These are phyloP conservation scores for Coelopa pilipes DNA, from an alignment of 2,888 invertebrate species.

Conservation along the genomic window DNA sequence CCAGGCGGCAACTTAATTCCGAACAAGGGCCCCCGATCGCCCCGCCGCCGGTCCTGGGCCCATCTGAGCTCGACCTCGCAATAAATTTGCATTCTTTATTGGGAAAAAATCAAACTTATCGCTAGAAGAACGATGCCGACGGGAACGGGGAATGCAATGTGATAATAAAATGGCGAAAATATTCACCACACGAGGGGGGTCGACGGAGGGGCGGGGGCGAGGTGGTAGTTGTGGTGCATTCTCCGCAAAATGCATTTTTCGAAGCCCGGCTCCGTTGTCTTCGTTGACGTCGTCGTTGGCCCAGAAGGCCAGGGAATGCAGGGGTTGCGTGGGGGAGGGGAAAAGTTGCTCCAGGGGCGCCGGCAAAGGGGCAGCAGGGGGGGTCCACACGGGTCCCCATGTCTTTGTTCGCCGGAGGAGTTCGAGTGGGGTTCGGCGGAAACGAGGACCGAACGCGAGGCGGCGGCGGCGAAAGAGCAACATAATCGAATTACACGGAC, in stretches of 20 bases:
- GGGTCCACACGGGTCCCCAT: too few species aligned
- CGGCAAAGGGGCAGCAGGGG: too few species aligned
- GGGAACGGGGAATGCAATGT: neutral
- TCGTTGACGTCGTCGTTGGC: neutral
- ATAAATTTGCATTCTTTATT: constrained; percentile 24
- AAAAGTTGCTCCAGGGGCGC: too few species aligned
- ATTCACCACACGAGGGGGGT: neutral
- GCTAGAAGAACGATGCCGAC: constrained; percentile 6
- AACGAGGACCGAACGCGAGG: neutral
- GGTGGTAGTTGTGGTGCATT: neutral
- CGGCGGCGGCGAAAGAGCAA: neutral
- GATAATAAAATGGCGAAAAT: neutral
- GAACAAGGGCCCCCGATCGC: neutral
- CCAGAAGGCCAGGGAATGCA: too few species aligned
- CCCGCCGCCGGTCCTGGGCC: neutral
- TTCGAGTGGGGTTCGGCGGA: neutral
- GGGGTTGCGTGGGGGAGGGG: too few species aligned
- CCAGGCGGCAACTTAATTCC: too few species aligned
- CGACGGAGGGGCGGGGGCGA: neutral
- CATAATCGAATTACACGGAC: constrained; percentile 10
- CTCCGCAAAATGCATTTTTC: neutral
- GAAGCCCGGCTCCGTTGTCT: neutral
- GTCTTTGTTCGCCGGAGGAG: neutral
- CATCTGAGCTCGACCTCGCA: neutral
- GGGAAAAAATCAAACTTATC: constrained; percentile 4